Percentiles rank a stretch among this genome's conserved stretches.
phyloP scores from a whole-genome alignment of 2,797 vertebrate genomes.

The Urocyon cinereoargenteus region DNA sequence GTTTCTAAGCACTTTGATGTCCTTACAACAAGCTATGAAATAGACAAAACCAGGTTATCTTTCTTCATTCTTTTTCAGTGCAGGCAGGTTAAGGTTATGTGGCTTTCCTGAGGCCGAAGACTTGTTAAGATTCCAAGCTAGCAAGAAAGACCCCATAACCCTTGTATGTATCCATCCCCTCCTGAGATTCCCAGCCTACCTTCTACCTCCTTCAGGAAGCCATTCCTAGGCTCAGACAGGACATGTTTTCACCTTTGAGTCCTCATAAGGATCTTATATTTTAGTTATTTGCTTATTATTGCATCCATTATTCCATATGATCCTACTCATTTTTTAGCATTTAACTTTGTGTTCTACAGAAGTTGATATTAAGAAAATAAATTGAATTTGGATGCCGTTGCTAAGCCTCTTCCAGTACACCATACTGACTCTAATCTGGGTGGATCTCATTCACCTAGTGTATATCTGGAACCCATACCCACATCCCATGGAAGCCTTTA shows the following conservation, averaged over 20 bases:
- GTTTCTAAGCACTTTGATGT: neutral
- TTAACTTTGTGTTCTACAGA: neutral
- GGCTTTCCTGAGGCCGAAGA: neutral
- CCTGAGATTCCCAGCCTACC: neutral
- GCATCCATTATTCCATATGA: neutral
- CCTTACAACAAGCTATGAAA: neutral
- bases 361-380: conserved; percentile 19
- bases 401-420: neutral
- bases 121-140: neutral
- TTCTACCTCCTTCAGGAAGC: neutral
- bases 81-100: neutral
- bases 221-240: neutral
- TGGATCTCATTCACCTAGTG: neutral
- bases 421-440: neutral
- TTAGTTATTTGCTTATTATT: neutral
- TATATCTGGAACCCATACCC: neutral
- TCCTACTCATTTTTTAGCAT: neutral
- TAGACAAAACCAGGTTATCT: neutral
- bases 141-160: neutral
- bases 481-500: neutral
- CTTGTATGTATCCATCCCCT: neutral
- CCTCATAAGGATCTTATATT: neutral
- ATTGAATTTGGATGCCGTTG: neutral
- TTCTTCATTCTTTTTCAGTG: neutral
- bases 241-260: neutral